Evolutionary conservation across 2,888 invertebrate genomes (phyloP), one percentile per base, ranked within the genome.

Genomic region (Spodoptera littoralis): DNA sequence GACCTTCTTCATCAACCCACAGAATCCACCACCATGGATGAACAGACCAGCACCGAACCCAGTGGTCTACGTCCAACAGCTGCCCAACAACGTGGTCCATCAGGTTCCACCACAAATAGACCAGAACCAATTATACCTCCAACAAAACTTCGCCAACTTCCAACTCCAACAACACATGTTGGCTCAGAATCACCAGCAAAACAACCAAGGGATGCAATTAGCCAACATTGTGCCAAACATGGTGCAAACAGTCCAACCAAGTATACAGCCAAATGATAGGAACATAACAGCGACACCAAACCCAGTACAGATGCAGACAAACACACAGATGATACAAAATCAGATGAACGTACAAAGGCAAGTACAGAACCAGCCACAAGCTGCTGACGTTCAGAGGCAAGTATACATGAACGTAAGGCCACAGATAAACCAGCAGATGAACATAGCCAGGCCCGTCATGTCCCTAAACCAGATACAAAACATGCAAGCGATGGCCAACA

Each of bases 21-120:
- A 92, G 70, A 94, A 93, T 50, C 86, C 91, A 11, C 94, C 94
- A 48, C 94, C 94, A 84, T 94, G 94, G 94, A 88, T 88, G 50
- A 92, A 90, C 84, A 79, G 90, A 52, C 59, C 61, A 0, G 73
- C 87, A 1, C 91, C 89, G 62, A 92, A 90, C 76, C 91, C 87
- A 70, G 86, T 93, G 6, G 84, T 92, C 24, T 94, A 93, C 77
- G 88, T 94, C 36, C 93, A 92, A 62, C 92, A 93, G 45, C 68
- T 91, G 54, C 86, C 89, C 77, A 89, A 87, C 83, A 90, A 90
- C 46, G 87, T 89, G 30, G 77, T 90, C 52, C 86, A 86, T 0
- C 77, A 87, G n/a, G 73, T 86, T 2, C 91, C 87, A 63, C 91
- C 86, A 27, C 86, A 87, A 12, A 82, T 92, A 69, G 90, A 92